Percentiles rank a stretch among this genome's conserved stretches.
Evolutionary conservation across 1,140 invertebrate genomes (phyloP).

Genomic region (Scaptodrosophila lebanonensis): DNA sequence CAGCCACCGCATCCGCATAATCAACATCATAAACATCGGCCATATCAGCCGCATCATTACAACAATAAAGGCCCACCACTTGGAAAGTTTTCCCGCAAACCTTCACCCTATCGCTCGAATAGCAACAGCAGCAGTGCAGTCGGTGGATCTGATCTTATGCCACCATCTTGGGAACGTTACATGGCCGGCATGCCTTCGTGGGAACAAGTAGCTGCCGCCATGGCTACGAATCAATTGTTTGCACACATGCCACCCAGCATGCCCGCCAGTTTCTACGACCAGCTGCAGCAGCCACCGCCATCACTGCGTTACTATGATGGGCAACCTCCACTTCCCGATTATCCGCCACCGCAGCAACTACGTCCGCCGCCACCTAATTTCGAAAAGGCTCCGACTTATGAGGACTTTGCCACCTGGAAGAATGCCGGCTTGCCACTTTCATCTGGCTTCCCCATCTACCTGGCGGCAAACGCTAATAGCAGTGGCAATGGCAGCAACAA

Average conservation of each 20-base stretch:
- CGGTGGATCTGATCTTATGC: slow-evolving; percentile 77
- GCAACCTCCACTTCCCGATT: slow-evolving; percentile 81
- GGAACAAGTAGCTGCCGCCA: slow-evolving; percentile 84
- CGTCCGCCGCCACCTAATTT: slow-evolving; percentile 78
- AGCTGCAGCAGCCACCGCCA: slow-evolving; percentile 81
- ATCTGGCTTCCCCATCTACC: slow-evolving; percentile 58
- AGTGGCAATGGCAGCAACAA: slow-evolving; percentile 41
- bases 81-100: slow-evolving; percentile 80
- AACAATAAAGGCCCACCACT: slow-evolving; percentile 56
- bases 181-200: no score
- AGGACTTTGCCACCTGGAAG: slow-evolving; percentile 92
- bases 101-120: slow-evolving; percentile 78
- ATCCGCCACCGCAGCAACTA: slow-evolving; percentile 77
- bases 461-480: slow-evolving; percentile 38
- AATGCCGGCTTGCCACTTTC: slow-evolving; percentile 78
- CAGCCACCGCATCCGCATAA: slow-evolving; percentile 62
- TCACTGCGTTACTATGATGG: slow-evolving; percentile 88
- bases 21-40: slow-evolving; percentile 62
- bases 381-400: slow-evolving; percentile 86
- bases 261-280: slow-evolving; percentile 88
- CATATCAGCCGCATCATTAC: slow-evolving; percentile 57
- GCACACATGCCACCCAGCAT: slow-evolving; percentile 88
- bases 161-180: slow-evolving; percentile 77
- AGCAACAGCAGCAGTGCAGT: slow-evolving; percentile 76
- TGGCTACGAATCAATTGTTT: no score